Evolutionary conservation across 2,113 vertebrate genomes (phyloP).

Genomic region (Halcyon senegalensis): DNA sequence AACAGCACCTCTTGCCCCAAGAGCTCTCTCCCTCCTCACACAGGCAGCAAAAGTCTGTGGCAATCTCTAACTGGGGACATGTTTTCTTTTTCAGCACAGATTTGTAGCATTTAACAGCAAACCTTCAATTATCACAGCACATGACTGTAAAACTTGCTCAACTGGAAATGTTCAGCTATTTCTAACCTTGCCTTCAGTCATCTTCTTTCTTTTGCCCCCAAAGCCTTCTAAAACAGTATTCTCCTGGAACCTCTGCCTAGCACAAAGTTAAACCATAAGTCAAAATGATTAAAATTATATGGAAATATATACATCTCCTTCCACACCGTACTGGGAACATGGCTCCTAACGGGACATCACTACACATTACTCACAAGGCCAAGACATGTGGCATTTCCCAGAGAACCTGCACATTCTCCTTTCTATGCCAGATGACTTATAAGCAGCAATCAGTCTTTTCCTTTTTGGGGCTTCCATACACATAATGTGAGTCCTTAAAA

Average conservation of each 20-base stretch:
- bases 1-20: neutral
- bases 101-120: conserved; percentile 27
- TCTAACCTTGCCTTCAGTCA: conserved; percentile 62
- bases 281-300: conserved; percentile 33
- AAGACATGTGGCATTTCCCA: conserved; percentile 34
- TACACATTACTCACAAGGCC: conserved; percentile 40
- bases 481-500: conserved; percentile 22
- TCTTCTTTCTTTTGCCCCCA: conserved; percentile 37
- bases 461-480: neutral
- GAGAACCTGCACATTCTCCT: neutral
- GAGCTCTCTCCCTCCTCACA: neutral
- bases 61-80: neutral
- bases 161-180: conserved; percentile 55
- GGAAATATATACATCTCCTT: conserved; percentile 43
- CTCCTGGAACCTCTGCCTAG: neutral
- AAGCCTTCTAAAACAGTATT: conserved; percentile 16
- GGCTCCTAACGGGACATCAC: conserved; percentile 11
- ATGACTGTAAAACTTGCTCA: conserved; percentile 59
- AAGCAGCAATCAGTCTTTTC: neutral
- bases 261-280: neutral
- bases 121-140: conserved; percentile 66
- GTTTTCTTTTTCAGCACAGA: conserved; percentile 1
- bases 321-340: neutral
- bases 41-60: neutral
- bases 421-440: neutral